These are phyloP conservation scores for Caenorhabditis uteleia DNA, from an alignment of 2,888 invertebrate species.

Conservation along the genomic window DNA sequence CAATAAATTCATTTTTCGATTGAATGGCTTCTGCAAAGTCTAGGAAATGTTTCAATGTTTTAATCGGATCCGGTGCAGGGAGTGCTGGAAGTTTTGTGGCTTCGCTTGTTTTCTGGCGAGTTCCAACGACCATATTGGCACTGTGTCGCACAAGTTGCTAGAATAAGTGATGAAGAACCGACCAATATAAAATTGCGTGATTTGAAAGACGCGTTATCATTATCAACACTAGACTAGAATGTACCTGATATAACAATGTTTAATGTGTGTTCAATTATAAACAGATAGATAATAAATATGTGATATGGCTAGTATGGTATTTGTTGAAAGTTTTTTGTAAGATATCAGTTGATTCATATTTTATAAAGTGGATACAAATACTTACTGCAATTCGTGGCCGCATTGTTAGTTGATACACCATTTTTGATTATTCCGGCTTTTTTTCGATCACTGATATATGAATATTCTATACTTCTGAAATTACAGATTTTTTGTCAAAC, in stretches of 20 bases:
- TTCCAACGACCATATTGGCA: too few relatives aligned
- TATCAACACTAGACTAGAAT: too few relatives aligned
- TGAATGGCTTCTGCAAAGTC: slow-evolving; percentile 61
- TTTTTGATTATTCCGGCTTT: neutral
- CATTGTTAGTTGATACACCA: neutral
- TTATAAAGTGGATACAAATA: neutral
- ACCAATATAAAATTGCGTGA: too few relatives aligned
- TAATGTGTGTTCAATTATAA: slow-evolving; percentile 12
- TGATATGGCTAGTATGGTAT: neutral
- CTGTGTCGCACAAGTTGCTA: too few relatives aligned
- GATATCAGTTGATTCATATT: neutral
- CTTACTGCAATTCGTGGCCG: neutral
- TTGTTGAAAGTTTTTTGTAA: neutral
- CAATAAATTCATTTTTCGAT: slow-evolving; percentile 49
- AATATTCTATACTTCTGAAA: too few relatives aligned
- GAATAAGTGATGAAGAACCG: too few relatives aligned
- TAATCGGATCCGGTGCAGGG: slow-evolving; percentile 53
- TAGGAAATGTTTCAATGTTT: slow-evolving; percentile 61
- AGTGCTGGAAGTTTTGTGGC: slow-evolving; percentile 48
- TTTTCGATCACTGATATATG: too few relatives aligned
- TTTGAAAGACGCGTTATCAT: too few relatives aligned
- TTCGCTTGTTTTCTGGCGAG: too few relatives aligned
- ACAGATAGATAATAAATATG: slow-evolving; percentile 9
- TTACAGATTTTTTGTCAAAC: neutral
- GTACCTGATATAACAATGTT: too few relatives aligned